These are phyloP conservation scores for Xenops minutus DNA, from an alignment of 2,797 vertebrate genomes.

Conservation along the genomic window DNA sequence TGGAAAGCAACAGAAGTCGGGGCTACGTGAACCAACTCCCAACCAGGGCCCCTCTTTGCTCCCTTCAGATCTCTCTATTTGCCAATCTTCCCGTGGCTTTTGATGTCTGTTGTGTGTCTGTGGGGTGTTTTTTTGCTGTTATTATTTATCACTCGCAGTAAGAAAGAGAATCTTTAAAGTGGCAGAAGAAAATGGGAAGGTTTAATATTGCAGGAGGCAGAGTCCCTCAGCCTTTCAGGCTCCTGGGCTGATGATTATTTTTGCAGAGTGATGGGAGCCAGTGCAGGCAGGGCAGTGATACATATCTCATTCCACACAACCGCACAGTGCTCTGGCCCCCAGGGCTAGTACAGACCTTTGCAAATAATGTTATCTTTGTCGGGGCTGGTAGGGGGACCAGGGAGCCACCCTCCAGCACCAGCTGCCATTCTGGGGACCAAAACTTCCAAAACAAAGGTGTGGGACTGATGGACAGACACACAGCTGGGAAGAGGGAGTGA, in stretches of 20 bases:
- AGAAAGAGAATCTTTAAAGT: constrained; percentile 70
- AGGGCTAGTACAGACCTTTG: not conserved
- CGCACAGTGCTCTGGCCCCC: not conserved
- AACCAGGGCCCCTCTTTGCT: constrained; percentile 53
- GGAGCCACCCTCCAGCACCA: not conserved
- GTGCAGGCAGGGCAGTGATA: not conserved
- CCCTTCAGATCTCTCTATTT: constrained; percentile 62
- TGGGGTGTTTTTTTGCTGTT: constrained; percentile 43
- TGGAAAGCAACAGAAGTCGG: constrained; percentile 53
- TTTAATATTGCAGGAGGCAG: constrained; percentile 58
- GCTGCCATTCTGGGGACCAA: not conserved
- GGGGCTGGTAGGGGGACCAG: not conserved
- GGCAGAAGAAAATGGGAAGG: constrained; percentile 49
- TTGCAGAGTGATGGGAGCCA: not conserved
- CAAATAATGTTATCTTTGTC: not conserved
- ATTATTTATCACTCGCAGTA: constrained; percentile 61
- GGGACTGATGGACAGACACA: not conserved
- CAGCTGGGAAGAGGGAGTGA: not conserved
- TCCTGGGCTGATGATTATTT: not conserved
- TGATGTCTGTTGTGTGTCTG: constrained; percentile 67
- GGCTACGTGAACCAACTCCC: constrained; percentile 62
- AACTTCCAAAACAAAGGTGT: not conserved
- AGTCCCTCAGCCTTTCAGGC: constrained; percentile 20
- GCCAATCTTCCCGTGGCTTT: constrained; percentile 50
- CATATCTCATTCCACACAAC: not conserved